These are phyloP conservation scores for Molossus alvarezi DNA, from an alignment of 2,797 vertebrate species.

Conservation along the genomic window DNA sequence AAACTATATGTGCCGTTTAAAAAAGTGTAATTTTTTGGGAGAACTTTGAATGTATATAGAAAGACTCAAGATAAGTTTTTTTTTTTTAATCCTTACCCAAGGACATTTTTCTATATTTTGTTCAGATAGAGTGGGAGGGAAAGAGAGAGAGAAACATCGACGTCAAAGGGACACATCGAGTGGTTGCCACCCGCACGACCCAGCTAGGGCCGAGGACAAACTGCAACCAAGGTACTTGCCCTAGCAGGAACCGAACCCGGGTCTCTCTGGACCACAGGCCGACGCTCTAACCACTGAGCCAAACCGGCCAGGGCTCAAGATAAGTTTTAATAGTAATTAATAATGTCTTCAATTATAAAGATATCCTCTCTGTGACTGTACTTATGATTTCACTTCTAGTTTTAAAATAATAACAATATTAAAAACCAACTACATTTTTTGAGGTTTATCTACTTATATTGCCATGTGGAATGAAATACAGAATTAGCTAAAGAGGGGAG, in stretches of 20 bases:
- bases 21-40: neutral
- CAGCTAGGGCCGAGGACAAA: too few species aligned
- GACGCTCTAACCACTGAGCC: too few species aligned
- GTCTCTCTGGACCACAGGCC: too few species aligned
- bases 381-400: neutral
- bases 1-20: neutral
- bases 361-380: neutral
- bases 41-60: neutral
- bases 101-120: too few species aligned
- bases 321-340: neutral
- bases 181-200: too few species aligned
- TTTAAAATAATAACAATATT: neutral
- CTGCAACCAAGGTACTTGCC: too few species aligned
- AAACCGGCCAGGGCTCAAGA: neutral
- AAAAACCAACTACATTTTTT: neutral
- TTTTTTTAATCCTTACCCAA: too few species aligned
- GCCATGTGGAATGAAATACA: neutral
- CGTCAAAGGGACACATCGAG: too few species aligned
- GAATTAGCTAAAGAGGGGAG: neutral
- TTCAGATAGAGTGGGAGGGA: too few species aligned
- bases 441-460: neutral
- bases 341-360: neutral
- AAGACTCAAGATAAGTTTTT: neutral
- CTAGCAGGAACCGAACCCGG: too few species aligned
- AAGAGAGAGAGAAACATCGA: too few species aligned